Percentiles rank a stretch among this genome's conserved stretches.
Evolutionary conservation across 2,888 invertebrate species (phyloP).

Genomic region (Papilio protenor): DNA sequence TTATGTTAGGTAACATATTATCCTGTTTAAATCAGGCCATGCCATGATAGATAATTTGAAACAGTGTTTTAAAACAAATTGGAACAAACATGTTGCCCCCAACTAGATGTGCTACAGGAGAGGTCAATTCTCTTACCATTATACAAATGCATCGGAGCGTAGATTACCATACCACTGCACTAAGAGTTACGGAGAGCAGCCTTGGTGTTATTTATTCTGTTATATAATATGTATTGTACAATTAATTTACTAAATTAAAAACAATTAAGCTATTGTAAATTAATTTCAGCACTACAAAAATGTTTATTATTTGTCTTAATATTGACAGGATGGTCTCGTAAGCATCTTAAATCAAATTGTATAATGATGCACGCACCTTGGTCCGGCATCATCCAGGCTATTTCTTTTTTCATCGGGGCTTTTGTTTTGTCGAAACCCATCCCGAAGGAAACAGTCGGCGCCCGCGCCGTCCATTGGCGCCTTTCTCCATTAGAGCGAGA

Average conservation of each 20-base stretch:
- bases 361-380: slow-evolving; percentile 71
- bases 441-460: slow-evolving; percentile 80
- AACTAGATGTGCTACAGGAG: neutral
- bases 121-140: slow-evolving; percentile 2
- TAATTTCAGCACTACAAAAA: too few species aligned
- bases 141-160: neutral
- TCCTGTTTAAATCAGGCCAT: neutral
- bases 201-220: neutral
- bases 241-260: too few species aligned
- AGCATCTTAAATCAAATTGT: slow-evolving; percentile 67
- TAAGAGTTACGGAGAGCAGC: neutral
- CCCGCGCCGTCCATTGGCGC: slow-evolving; percentile 80
- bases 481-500: slow-evolving; percentile 75
- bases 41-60: neutral
- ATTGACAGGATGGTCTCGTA: slow-evolving; percentile 58
- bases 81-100: neutral
- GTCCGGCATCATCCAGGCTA: slow-evolving; percentile 64
- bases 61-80: neutral
- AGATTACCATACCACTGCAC: neutral
- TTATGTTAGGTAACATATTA: neutral
- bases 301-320: slow-evolving; percentile 31
- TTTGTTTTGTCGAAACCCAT: slow-evolving; percentile 76
- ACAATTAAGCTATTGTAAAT: too few species aligned
- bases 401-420: slow-evolving; percentile 79
- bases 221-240: neutral